A percentile compares a stretch with the other conserved stretches of the same genome.
These are phyloP conservation scores for Salpingus planirostris DNA, from an alignment of 2,888 invertebrate species.

Conservation along the genomic window DNA sequence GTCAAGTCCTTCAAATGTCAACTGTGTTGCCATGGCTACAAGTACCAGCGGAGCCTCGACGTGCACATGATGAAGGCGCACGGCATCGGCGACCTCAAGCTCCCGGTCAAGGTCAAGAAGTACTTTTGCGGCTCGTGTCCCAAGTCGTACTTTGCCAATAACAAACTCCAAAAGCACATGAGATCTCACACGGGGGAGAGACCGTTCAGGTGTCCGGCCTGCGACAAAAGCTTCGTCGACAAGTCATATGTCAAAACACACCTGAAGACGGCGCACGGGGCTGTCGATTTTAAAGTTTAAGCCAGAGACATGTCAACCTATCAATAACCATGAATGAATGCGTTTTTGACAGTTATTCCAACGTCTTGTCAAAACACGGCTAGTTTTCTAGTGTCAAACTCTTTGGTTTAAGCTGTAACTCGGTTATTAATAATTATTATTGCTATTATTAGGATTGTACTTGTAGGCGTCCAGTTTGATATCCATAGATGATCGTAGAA, in stretches of 20 bases:
- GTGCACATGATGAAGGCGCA: constrained; percentile 47
- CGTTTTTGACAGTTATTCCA: too few species aligned
- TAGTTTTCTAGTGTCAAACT: too few species aligned
- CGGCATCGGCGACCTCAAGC: constrained; percentile 40
- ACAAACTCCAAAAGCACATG: constrained; percentile 33
- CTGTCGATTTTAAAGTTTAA: background rate
- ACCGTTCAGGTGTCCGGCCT: constrained; percentile 30
- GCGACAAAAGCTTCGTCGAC: constrained; percentile 38
- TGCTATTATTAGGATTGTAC: background rate
- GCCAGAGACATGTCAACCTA: too few species aligned
- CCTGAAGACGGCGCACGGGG: constrained; percentile 43
- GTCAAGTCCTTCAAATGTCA: constrained; percentile 37
- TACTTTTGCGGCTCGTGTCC: constrained; percentile 33
- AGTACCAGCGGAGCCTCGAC: constrained; percentile 43
- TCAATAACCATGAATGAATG: too few species aligned
- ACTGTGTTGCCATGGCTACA: constrained; percentile 47
- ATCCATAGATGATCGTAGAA: too few species aligned
- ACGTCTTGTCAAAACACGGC: too few species aligned
- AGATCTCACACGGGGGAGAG: constrained; percentile 29
- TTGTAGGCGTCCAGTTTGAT: too few species aligned
- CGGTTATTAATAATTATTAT: background rate
- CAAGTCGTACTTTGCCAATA: constrained; percentile 30
- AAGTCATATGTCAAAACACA: constrained; percentile 47
- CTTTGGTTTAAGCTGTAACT: too few species aligned
- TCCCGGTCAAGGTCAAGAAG: constrained; percentile 45